Evolutionary conservation across 2,888 invertebrate genomes (phyloP).

Genomic region (Allacma fusca): DNA sequence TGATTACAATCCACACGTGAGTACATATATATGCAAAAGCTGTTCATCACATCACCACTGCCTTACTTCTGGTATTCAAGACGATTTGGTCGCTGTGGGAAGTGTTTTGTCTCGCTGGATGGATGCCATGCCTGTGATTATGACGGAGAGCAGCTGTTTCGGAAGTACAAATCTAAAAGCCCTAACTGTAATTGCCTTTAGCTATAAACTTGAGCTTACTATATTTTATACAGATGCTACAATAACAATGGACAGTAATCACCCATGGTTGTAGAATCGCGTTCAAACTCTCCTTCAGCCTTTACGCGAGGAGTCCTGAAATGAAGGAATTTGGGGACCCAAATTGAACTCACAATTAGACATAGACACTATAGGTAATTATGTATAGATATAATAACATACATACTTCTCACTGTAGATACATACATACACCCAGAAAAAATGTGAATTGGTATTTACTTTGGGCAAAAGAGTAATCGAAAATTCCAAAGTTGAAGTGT

Average conservation of each 20-base stretch:
- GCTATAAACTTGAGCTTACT: constrained; percentile 17
- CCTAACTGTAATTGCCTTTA: constrained; percentile 23
- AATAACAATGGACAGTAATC: constrained; percentile 21
- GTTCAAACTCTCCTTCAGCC: too few relatives aligned
- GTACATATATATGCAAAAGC: not conserved
- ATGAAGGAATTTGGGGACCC: too few relatives aligned
- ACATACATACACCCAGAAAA: too few relatives aligned
- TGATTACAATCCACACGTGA: not conserved
- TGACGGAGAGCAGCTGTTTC: constrained; percentile 13
- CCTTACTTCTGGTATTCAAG: not conserved
- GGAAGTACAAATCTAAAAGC: constrained; percentile 15
- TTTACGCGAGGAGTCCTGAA: too few relatives aligned
- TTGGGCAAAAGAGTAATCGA: not conserved
- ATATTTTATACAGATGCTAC: not conserved
- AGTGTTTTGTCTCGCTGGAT: constrained; percentile 12
- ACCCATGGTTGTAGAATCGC: too few relatives aligned
- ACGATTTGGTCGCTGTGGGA: not conserved
- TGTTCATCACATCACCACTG: not conserved
- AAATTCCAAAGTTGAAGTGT: not conserved
- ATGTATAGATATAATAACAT: too few relatives aligned
- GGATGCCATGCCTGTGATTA: not conserved
- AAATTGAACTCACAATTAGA: too few relatives aligned
- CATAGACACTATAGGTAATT: too few relatives aligned
- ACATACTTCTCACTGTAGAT: too few relatives aligned
- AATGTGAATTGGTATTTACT: not conserved